Evolutionary conservation across 2,888 invertebrate species (phyloP).

Genomic region (Oxycera nigricornis): DNA sequence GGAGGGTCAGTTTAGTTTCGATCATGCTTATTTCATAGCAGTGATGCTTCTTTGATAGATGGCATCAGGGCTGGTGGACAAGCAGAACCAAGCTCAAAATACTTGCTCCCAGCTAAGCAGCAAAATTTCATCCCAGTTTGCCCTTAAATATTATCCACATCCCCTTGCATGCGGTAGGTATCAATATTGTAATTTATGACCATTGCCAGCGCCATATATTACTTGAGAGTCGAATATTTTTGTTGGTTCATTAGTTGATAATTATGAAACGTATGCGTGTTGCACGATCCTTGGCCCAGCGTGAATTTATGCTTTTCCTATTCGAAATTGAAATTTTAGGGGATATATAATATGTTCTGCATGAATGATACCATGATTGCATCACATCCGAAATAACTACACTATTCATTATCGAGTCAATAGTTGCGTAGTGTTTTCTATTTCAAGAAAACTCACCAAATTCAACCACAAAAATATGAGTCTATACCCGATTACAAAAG

Average conservation of each 20-base stretch:
- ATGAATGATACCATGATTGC: not conserved
- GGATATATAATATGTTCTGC: not conserved
- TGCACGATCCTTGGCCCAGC: not conserved
- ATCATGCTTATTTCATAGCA: not conserved
- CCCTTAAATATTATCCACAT: not conserved
- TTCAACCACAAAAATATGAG: not conserved
- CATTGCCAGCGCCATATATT: not conserved
- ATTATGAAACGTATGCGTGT: constrained; percentile 15
- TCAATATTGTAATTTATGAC: constrained; percentile 9
- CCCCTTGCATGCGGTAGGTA: not conserved
- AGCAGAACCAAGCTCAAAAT: not conserved
- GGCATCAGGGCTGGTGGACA: not conserved
- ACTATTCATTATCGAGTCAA: not conserved
- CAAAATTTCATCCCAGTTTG: no score
- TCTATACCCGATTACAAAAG: not conserved
- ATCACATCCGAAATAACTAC: not conserved
- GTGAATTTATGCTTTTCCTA: not conserved
- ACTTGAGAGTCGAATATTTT: constrained; percentile 15
- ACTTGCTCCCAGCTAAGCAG: not conserved
- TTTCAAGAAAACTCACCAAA: not conserved
- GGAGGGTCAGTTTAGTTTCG: not conserved
- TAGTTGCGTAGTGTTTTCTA: not conserved
- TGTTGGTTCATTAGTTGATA: constrained; percentile 34
- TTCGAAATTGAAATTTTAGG: not conserved
- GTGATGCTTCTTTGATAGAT: not conserved